Conservation (phyloP, 1,140 invertebrate species). For the Lordiphosa collinella region DNA sequence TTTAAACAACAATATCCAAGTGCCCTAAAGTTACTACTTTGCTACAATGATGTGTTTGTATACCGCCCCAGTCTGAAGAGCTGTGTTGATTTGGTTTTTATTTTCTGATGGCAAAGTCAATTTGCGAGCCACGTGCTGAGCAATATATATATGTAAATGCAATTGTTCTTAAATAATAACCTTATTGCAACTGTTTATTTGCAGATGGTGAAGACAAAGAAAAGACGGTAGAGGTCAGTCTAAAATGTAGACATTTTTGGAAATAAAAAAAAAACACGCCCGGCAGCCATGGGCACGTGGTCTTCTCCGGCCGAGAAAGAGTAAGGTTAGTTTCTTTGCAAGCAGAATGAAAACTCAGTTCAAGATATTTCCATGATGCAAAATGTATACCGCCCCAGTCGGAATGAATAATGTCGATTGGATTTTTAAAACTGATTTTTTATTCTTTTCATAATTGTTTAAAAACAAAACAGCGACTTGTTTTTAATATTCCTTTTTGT, state of each 20-base stretch:
- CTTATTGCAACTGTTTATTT: neutral
- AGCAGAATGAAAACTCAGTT: neutral
- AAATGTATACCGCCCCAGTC: slow-evolving; percentile 53
- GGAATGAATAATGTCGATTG: slow-evolving; percentile 34
- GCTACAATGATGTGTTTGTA: slow-evolving; percentile 86
- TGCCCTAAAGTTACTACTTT: slow-evolving; percentile 83
- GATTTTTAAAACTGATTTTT: slow-evolving; percentile 26
- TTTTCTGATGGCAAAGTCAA: neutral
- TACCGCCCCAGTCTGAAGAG: slow-evolving; percentile 73
- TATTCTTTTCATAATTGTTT: neutral
- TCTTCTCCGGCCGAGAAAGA: neutral
- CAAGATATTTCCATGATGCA: slow-evolving; percentile 30
- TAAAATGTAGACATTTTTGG: neutral
- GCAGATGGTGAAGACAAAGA: neutral
- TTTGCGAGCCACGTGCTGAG: neutral
- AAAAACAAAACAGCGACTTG: neutral
- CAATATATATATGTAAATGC: too few relatives aligned
- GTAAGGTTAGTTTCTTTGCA: slow-evolving; percentile 42
- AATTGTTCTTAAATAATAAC: neutral
- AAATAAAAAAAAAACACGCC: too few relatives aligned
- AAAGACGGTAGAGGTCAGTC: neutral
- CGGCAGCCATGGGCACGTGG: slow-evolving; percentile 1
- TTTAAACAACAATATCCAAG: slow-evolving; percentile 88
- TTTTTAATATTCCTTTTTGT: neutral
- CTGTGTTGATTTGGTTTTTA: slow-evolving; percentile 66